Conservation (phyloP, 2,888 invertebrate species). For the Choreutis nemorana region DNA sequence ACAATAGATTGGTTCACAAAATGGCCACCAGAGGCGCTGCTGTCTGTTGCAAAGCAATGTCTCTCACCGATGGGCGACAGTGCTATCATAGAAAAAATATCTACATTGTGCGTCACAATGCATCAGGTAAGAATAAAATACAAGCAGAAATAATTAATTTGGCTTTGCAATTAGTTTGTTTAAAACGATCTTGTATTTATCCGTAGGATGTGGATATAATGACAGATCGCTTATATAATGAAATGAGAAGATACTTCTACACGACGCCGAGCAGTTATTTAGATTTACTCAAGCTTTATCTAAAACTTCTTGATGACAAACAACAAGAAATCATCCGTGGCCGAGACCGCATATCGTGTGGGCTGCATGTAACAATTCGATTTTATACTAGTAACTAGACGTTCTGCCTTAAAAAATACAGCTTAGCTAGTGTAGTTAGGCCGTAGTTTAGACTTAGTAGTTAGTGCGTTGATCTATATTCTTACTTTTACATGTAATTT, state of each 20-base stretch:
- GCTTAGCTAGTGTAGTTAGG: too few relatives aligned
- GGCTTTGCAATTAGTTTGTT: background rate
- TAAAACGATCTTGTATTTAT: conserved; percentile 6
- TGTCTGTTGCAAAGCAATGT: conserved; percentile 81
- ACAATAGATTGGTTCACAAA: conserved; percentile 95
- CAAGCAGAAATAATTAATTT: too few relatives aligned
- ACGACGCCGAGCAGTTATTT: conserved; percentile 92
- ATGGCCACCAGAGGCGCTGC: conserved; percentile 88
- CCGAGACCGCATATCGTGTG: conserved; percentile 77
- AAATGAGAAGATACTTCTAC: conserved; percentile 87
- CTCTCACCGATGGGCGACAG: conserved; percentile 66
- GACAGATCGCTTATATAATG: conserved; percentile 78
- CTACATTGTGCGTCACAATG: conserved; percentile 46
- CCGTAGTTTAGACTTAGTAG: too few relatives aligned
- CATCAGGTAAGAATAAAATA: conserved; percentile 52
- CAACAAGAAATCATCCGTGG: conserved; percentile 73
- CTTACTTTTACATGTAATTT: too few relatives aligned
- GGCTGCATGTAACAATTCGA: conserved; percentile 70
- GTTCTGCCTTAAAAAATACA: too few relatives aligned
- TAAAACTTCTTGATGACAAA: conserved; percentile 72
- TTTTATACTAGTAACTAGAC: too few relatives aligned
- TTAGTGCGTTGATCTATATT: too few relatives aligned
- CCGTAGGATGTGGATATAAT: conserved; percentile 81
- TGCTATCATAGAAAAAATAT: conserved; percentile 41
- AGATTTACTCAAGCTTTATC: conserved; percentile 83